Evolutionary conservation across 2,888 invertebrate genomes (phyloP).

Genomic region (Aphidius colemani): DNA sequence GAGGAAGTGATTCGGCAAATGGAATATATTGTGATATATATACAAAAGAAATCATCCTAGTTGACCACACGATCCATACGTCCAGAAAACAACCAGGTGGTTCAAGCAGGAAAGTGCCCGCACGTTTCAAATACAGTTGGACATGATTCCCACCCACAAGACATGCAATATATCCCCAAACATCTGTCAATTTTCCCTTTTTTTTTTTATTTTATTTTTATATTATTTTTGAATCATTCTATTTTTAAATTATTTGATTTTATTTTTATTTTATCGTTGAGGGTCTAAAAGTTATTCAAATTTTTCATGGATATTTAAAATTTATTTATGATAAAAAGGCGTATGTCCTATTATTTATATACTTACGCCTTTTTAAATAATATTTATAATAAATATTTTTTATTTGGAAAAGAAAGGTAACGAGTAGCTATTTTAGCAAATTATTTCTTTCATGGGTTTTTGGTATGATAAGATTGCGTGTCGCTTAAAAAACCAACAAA

Average conservation of each 20-base stretch:
- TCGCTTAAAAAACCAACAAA: conserved; percentile 15
- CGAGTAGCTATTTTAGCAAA: too few species aligned
- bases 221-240: too few species aligned
- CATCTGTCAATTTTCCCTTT: conserved; percentile 12
- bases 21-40: conserved; percentile 27
- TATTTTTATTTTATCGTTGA: background rate
- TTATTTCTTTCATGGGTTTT: too few species aligned
- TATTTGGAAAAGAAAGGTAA: background rate
- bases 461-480: conserved; percentile 9
- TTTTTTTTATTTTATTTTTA: conserved; percentile 5
- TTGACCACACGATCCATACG: conserved; percentile 38
- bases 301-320: background rate
- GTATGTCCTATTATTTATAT: too few species aligned
- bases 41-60: background rate
- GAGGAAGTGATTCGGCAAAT: conserved; percentile 44
- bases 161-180: conserved; percentile 40
- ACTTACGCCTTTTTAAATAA: too few species aligned
- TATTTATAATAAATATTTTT: background rate
- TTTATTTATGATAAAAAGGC: background rate
- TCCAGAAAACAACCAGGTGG: conserved; percentile 46
- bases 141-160: conserved; percentile 38
- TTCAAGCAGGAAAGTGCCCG: conserved; percentile 27
- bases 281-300: background rate
- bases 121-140: conserved; percentile 8
- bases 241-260: conserved; percentile 5